Evolutionary conservation across 2,113 vertebrate species (phyloP).

Genomic region (Nansenia antarctica): DNA sequence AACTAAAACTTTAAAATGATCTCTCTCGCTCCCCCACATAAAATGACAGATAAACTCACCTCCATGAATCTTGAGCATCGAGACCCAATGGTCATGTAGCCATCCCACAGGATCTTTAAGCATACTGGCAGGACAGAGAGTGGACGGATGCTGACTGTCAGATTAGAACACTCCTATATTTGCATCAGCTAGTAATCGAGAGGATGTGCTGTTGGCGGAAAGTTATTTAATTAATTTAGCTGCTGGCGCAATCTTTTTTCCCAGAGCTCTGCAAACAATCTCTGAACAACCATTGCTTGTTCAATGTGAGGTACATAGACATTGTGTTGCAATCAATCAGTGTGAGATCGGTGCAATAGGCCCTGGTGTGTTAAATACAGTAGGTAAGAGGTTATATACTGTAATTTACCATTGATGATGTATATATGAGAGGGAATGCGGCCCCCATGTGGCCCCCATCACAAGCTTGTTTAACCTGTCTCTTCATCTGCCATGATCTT

Average conservation of each 20-base stretch:
- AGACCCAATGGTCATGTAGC: slow-evolving; percentile 24
- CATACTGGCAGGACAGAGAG: not conserved
- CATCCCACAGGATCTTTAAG: not conserved
- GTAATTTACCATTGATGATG: not conserved
- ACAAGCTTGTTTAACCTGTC: too few species aligned
- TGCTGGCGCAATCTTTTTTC: slow-evolving; percentile 27
- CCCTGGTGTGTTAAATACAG: not conserved
- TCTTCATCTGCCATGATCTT: too few species aligned
- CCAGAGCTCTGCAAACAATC: slow-evolving; percentile 65
- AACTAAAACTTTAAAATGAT: too few species aligned
- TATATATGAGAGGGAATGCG: not conserved
- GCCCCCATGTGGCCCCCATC: too few species aligned
- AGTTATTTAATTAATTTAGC: slow-evolving; percentile 77
- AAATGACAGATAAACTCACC: slow-evolving; percentile 36
- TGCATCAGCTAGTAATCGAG: not conserved
- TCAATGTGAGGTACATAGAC: not conserved
- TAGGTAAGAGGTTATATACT: not conserved
- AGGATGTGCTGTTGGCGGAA: slow-evolving; percentile 42
- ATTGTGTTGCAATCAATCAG: slow-evolving; percentile 15
- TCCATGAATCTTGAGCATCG: slow-evolving; percentile 6
- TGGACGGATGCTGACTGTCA: slow-evolving; percentile 30
- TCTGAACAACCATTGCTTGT: slow-evolving; percentile 59
- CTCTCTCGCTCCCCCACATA: too few species aligned
- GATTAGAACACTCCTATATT: slow-evolving; percentile 2
- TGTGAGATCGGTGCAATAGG: not conserved